Base-by-base conservation (phyloP, 2,888 invertebrate species). In the Timandra comae region DNA sequence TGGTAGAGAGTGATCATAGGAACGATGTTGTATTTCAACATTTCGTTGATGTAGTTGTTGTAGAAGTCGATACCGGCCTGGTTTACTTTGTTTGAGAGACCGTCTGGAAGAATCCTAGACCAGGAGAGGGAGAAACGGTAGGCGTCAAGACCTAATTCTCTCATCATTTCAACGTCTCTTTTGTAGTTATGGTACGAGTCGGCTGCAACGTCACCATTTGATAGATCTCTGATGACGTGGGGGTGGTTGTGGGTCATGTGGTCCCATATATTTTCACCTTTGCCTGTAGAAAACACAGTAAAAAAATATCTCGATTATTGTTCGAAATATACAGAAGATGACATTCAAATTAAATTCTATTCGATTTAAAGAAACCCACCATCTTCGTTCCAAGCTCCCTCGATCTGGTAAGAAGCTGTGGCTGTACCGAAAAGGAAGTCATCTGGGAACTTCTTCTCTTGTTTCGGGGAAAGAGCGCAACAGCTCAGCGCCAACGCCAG, bases 11-110 rank as follows among this genome's bases (percentile, higher is more conserved):
- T 87, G 0, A 88, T 72, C 63, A 89, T 68, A 0, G 92, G 92
- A 29, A 73, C 63, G 34, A 93, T 91, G 25, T 85, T 87, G 44
- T 87, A 88, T 20, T 76, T 81, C 0, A 89, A 41, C 42, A 93
- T 78, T 55, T 87, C 88, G 50, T 91, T 64, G 32, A 92, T 89
- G 3, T 91, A 67, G 41, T 86, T 77, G 43, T 89, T 89, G 65
- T 93, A 93, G 63, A 90, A 91, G 13, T 82, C 70, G 7, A 92
- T 70, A 3, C 90, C 92, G 1, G 79, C 79, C 49, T 82, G 61
- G 56, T 89, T 92, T 8, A 89, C 56, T 4, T 69, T 51, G 33
- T 86, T 74, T 1, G 75, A 36, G 11, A 78, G 64, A n/a, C 88
- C 90, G 24, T 76, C 81, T 0, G 91, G 89, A 9, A 91, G 61